These are phyloP conservation scores for Hybognathus amarus DNA, from an alignment of 2,797 vertebrate species.

Conservation along the genomic window DNA sequence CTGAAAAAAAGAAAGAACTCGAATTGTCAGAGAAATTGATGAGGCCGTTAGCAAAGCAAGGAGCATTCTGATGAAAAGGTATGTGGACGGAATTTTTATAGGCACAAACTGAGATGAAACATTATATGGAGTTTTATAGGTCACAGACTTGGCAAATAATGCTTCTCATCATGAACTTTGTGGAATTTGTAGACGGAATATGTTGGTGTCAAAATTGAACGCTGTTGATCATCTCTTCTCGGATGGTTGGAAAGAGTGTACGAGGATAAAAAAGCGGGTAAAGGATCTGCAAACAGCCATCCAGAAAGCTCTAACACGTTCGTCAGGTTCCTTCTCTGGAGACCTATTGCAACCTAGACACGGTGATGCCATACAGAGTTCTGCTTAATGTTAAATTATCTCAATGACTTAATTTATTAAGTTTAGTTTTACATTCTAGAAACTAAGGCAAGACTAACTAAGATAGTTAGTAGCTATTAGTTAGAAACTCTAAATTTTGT, in stretches of 20 bases:
- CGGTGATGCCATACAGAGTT: slow-evolving; percentile 50
- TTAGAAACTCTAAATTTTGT: not conserved
- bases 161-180: not conserved
- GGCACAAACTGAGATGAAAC: not conserved
- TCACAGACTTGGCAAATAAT: not conserved
- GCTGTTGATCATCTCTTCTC: slow-evolving; percentile 62
- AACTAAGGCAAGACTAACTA: too few species aligned
- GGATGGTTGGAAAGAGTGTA: slow-evolving; percentile 46
- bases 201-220: slow-evolving; percentile 64
- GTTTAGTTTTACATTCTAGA: too few species aligned
- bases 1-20: slow-evolving; percentile 62
- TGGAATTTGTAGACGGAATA: slow-evolving; percentile 60
- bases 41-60: slow-evolving; percentile 62
- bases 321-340: slow-evolving; percentile 65
- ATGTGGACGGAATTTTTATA: not conserved
- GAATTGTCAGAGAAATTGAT: slow-evolving; percentile 68
- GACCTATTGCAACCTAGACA: slow-evolving; percentile 70
- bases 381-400: not conserved
- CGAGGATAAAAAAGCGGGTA: slow-evolving; percentile 62
- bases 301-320: slow-evolving; percentile 72
- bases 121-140: not conserved
- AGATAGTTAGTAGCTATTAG: not conserved
- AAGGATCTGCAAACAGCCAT: slow-evolving; percentile 67
- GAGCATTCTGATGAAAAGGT: slow-evolving; percentile 69
- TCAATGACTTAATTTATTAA: not conserved